phyloP scores from a whole-genome alignment of 1,140 invertebrate genomes.

The Magallana gigas region DNA sequence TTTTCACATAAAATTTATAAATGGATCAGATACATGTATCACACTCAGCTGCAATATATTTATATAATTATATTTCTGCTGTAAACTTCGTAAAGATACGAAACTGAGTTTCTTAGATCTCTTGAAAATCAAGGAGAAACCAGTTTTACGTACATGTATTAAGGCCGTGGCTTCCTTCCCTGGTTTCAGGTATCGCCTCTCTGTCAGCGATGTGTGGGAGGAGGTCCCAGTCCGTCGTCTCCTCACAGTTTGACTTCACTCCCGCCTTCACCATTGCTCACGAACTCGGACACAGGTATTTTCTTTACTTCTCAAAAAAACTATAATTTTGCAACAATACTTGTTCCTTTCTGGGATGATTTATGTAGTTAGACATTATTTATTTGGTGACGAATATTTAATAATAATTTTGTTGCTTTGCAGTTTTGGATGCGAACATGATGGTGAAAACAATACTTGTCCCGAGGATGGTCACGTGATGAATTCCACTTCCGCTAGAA shows the following conservation, averaged over 20 bases:
- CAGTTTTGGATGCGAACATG: conserved; percentile 25
- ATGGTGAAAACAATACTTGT: conserved; percentile 17
- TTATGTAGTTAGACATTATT: too few species aligned
- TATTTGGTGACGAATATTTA: too few species aligned
- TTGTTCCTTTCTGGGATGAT: too few species aligned
- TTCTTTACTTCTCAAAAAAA: too few species aligned
- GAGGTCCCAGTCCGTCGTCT: neutral
- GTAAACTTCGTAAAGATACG: too few species aligned
- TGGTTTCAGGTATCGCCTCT: neutral
- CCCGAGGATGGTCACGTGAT: conserved; percentile 20
- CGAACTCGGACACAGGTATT: conserved; percentile 22
- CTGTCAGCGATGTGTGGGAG: conserved; percentile 14
- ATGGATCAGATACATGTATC: too few species aligned
- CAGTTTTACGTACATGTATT: neutral
- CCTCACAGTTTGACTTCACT: neutral
- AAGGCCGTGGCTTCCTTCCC: neutral
- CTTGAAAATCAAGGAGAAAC: too few species aligned
- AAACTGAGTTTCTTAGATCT: too few species aligned
- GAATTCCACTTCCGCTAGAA: neutral
- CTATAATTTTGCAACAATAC: too few species aligned
- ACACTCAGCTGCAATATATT: too few species aligned
- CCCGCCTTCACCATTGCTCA: conserved; percentile 22
- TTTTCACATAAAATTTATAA: too few species aligned
- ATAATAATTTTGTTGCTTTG: neutral
- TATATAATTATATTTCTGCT: too few species aligned